phyloP scores from a whole-genome alignment of 2,888 invertebrate species.

The Melanargia galathea region DNA sequence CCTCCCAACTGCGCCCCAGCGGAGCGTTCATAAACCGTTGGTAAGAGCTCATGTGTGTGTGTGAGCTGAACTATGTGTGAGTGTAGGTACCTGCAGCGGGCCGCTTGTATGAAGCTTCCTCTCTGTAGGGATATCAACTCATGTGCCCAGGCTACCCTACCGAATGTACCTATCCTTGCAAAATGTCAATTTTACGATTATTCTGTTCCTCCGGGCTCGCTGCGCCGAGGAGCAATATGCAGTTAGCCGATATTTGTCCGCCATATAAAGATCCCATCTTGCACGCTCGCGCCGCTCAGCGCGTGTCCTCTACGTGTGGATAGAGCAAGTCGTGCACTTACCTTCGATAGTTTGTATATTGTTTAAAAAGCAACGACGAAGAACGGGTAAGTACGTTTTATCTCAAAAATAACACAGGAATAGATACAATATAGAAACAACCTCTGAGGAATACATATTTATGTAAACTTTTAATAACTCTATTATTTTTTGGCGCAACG shows the following conservation, averaged over 20 bases:
- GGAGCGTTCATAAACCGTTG: too few species aligned
- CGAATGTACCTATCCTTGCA: not conserved
- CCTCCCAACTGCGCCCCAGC: too few species aligned
- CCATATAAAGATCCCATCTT: conserved; percentile 48
- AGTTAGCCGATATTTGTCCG: conserved; percentile 37
- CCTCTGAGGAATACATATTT: too few species aligned
- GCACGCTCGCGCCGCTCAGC: conserved; percentile 48
- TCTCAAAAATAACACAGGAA: not conserved
- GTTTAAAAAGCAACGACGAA: not conserved
- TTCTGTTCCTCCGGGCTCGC: conserved; percentile 8
- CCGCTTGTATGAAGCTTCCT: too few species aligned
- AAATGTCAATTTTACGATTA: not conserved
- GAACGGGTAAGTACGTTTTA: not conserved
- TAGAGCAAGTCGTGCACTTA: not conserved
- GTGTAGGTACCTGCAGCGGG: too few species aligned
- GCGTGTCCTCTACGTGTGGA: conserved; percentile 48
- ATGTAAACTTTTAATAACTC: too few species aligned
- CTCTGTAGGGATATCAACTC: too few species aligned
- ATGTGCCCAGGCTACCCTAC: too few species aligned
- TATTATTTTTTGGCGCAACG: too few species aligned
- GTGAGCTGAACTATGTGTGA: too few species aligned
- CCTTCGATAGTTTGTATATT: conserved; percentile 2
- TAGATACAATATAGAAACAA: too few species aligned
- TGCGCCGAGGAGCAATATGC: conserved; percentile 15
- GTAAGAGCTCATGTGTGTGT: too few species aligned